These are phyloP conservation scores for Aradophagus sp. DNA, from an alignment of 1,140 invertebrate species.

Conservation along the genomic window DNA sequence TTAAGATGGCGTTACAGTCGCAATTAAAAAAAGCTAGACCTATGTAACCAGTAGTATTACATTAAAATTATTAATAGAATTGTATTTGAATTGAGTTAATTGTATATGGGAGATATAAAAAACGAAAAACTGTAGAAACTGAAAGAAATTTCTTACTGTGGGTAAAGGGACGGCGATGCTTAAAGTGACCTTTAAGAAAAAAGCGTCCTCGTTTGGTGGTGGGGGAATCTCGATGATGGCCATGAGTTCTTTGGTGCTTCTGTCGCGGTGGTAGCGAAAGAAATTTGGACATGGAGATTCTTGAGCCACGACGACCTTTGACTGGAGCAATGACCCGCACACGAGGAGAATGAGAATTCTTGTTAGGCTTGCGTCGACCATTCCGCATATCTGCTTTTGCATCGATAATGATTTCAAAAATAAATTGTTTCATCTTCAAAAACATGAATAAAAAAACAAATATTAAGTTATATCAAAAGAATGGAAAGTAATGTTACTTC, in stretches of 20 bases:
- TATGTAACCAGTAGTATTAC: too few species aligned
- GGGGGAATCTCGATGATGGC: neutral
- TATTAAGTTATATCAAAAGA: too few species aligned
- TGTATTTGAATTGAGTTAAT: too few species aligned
- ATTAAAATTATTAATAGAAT: too few species aligned
- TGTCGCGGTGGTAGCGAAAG: neutral
- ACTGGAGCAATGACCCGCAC: neutral
- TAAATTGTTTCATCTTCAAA: too few species aligned
- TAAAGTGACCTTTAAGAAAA: slow-evolving; percentile 1
- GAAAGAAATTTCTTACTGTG: neutral
- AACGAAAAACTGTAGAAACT: too few species aligned
- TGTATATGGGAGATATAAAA: too few species aligned
- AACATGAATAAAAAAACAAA: too few species aligned
- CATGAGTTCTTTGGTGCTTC: neutral
- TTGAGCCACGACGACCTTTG: neutral
- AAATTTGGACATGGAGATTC: slow-evolving; percentile 3
- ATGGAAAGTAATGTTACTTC: too few species aligned
- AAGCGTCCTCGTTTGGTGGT: neutral
- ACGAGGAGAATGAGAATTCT: neutral
- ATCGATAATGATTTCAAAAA: too few species aligned
- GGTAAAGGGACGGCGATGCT: slow-evolving; percentile 1
- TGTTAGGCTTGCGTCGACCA: neutral
- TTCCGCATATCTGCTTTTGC: neutral
- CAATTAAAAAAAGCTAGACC: too few species aligned
- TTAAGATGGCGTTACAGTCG: too few species aligned